Evolutionary conservation across 2,888 invertebrate genomes (phyloP).

Genomic region (Sarcophaga subvicina): DNA sequence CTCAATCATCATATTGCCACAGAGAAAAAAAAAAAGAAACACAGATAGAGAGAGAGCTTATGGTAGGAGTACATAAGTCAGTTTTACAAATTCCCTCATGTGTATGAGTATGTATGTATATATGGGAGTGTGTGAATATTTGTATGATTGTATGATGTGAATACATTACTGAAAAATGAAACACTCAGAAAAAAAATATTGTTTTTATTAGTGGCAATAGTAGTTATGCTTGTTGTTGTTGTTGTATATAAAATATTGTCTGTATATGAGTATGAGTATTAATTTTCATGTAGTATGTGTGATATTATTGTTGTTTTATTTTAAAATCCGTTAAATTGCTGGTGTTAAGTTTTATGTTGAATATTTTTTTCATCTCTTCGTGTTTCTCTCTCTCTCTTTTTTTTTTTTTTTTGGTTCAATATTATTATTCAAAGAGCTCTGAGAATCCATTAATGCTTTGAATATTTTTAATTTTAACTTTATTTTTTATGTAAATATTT

Average conservation of each 20-base stretch:
- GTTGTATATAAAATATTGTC: not conserved
- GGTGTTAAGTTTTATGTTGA: conserved; percentile 46
- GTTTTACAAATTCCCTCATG: conserved; percentile 2
- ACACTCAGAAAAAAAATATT: conserved; percentile 15
- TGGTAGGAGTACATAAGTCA: conserved; percentile 12
- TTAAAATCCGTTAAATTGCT: conserved; percentile 44
- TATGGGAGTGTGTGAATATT: not conserved
- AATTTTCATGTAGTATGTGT: not conserved
- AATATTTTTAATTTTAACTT: not conserved
- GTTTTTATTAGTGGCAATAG: conserved; percentile 16
- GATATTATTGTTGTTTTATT: conserved; percentile 10
- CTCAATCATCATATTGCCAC: conserved; percentile 52
- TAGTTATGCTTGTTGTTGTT: not conserved
- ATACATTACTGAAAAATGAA: conserved; percentile 35
- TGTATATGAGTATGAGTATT: not conserved
- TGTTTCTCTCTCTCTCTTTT: not conserved
- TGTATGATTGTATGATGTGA: conserved; percentile 20
- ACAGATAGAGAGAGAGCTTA: not conserved
- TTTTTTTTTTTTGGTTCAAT: not conserved
- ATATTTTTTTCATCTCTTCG: conserved; percentile 14
- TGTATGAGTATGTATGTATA: conserved; percentile 20
- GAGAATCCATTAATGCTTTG: not conserved
- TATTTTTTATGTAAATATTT: too few species aligned
- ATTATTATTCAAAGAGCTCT: not conserved
- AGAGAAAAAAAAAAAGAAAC: not conserved